phyloP scores from a whole-genome alignment of 2,113 vertebrate species.

The Hippopotamus amphibius region DNA sequence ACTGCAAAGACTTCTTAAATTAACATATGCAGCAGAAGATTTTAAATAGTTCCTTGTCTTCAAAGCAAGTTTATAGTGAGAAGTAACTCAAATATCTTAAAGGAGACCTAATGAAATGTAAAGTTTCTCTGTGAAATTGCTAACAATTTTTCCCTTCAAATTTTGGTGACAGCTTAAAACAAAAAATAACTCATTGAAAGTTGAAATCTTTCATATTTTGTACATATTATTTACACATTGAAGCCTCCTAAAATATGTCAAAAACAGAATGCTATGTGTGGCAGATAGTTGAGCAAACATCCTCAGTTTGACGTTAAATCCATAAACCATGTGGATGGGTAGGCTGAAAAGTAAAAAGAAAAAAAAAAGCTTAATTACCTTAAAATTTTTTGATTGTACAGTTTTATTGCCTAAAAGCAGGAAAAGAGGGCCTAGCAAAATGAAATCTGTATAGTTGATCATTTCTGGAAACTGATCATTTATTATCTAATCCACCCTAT shows the following conservation, averaged over 20 bases:
- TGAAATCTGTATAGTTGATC: neutral
- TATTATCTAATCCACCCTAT: neutral
- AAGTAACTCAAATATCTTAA: constrained; percentile 47
- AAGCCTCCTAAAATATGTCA: constrained; percentile 24
- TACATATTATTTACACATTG: neutral
- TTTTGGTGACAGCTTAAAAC: constrained; percentile 25
- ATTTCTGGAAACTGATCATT: constrained; percentile 16
- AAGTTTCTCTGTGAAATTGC: constrained; percentile 23
- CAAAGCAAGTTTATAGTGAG: constrained; percentile 27
- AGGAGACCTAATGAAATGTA: constrained; percentile 19
- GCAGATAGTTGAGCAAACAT: neutral
- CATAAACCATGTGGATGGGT: neutral
- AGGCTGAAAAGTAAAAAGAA: neutral
- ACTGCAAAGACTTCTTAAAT: constrained; percentile 30
- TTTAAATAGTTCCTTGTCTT: constrained; percentile 41
- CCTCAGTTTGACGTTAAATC: neutral
- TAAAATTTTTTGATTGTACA: neutral
- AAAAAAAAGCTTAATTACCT: neutral
- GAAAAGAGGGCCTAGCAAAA: neutral
- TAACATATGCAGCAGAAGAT: neutral
- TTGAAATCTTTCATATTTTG: constrained; percentile 42
- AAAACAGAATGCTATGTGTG: neutral
- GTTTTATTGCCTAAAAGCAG: neutral
- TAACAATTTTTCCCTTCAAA: constrained; percentile 2
- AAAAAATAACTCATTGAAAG: constrained; percentile 40